Base-by-base conservation (phyloP, 2,888 invertebrate species). In the Achlya flavicornis region DNA sequence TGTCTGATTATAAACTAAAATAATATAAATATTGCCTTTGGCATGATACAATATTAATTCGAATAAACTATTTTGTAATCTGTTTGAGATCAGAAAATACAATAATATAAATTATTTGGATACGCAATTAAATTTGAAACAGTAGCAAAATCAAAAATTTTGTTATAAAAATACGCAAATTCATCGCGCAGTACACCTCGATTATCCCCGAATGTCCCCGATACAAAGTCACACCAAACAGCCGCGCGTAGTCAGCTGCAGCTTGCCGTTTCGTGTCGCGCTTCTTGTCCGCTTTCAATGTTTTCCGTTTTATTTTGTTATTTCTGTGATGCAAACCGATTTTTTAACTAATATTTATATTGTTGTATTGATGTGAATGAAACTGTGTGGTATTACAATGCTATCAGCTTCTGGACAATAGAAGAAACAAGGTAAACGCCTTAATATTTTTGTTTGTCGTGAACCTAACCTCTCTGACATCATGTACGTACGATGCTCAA, bases 231-330 rank as follows among this genome's bases (percentile, higher is more conserved):
- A 88, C 75, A 73, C 75, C 86, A 82, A 75, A 79, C 90, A 78
- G 82, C 79, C 84, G 77, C 79, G 81, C 84, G 84, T 87, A 95
- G 95, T 95, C 95, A 95, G 95, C 95, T 95, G 95, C 95, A 93
- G 94, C 95, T 95, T 95, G 94, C 95, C 94, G 95, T 94, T 95
- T 94, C 95, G 95, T 94, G 93, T 94, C 93, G 94, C 94, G 94
- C 94, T 94, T 94, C 91, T 93, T 93, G 93, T 94, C 92, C 91
- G 94, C 94, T 94, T 94, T 94, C 87, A 90, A 93, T 94, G 94
- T 94, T 94, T 94, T 94, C 91, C 85, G 93, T 94, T 94, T 92
- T 93, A 92, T 93, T 94, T 91, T 88, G 93, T 94, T 94, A 90
- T 92, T 94, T 93, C 89, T 93, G 94, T 94, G 90, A 92, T 90